Percentiles rank a stretch among this genome's conserved stretches.
Evolutionary conservation across 2,113 vertebrate genomes (phyloP).

Genomic region (Nothoprocta perdicaria): DNA sequence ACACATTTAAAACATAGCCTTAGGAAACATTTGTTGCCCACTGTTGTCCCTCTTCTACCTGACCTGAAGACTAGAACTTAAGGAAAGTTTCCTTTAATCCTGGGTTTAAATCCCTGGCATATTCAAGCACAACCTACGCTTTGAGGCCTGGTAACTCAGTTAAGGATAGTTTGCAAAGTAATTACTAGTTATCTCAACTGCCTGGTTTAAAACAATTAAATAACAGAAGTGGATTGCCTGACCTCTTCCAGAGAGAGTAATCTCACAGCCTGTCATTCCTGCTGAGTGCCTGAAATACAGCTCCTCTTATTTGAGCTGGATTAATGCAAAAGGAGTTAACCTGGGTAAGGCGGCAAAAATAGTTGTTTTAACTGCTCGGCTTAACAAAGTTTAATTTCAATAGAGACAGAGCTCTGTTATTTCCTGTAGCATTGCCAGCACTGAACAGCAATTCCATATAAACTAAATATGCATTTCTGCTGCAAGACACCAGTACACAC

Average conservation of each 20-base stretch:
- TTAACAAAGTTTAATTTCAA: neutral
- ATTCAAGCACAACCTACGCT: fast-evolving
- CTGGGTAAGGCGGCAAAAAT: neutral
- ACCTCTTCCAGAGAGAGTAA: neutral
- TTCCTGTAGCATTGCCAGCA: neutral
- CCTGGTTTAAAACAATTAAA: neutral
- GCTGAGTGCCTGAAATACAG: neutral
- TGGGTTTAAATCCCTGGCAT: neutral
- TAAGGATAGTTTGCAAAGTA: neutral
- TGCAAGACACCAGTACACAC: neutral
- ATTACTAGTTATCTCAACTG: neutral
- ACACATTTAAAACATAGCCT: fast-evolving
- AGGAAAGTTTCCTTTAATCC: neutral
- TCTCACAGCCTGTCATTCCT: neutral
- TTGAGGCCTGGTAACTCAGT: neutral
- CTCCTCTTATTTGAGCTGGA: neutral
- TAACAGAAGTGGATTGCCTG: neutral
- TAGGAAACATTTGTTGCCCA: fast-evolving
- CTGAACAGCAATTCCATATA: neutral
- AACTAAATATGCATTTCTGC: fast-evolving
- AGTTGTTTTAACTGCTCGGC: neutral
- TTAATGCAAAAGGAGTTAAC: neutral
- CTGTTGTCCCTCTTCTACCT: neutral
- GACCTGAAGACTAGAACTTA: no score
- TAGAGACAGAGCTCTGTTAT: neutral